A percentile compares a stretch with the other conserved stretches of the same genome.
Conservation (phyloP, 2,888 invertebrate genomes). For the Callosobruchus maculatus region DNA sequence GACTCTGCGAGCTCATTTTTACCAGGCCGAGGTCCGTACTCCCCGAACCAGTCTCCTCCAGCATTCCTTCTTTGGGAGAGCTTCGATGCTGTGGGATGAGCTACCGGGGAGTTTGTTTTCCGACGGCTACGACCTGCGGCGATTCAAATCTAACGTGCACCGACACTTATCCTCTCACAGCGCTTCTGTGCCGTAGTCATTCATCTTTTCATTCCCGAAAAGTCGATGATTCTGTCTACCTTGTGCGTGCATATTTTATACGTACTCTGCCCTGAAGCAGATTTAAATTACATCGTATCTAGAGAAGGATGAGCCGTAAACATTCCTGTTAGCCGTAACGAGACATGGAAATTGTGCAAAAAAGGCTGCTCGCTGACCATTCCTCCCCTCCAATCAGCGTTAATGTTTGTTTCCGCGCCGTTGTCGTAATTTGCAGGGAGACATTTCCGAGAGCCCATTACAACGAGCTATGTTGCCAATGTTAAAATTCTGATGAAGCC, state of each 20-base stretch:
- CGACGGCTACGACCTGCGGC: too few species aligned
- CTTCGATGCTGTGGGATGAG: too few species aligned
- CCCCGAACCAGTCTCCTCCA: too few species aligned
- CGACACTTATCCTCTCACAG: too few species aligned
- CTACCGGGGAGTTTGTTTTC: too few species aligned
- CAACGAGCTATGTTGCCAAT: neutral
- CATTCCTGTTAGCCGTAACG: neutral
- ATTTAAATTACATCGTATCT: neutral
- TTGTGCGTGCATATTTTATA: neutral
- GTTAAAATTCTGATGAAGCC: neutral
- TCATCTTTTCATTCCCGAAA: too few species aligned
- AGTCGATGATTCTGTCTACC: too few species aligned
- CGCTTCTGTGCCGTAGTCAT: too few species aligned
- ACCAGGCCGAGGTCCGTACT: too few species aligned
- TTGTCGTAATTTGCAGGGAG: neutral
- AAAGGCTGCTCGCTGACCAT: neutral
- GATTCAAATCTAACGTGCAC: too few species aligned
- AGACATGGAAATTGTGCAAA: neutral
- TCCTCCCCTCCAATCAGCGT: neutral
- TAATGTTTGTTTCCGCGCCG: neutral
- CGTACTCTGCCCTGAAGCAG: neutral
- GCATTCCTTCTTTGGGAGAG: too few species aligned
- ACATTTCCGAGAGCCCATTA: neutral
- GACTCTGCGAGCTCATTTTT: too few species aligned
- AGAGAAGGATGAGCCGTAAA: neutral